Conservation (phyloP, 2,797 vertebrate species). For the Fistularia tabacaria region DNA sequence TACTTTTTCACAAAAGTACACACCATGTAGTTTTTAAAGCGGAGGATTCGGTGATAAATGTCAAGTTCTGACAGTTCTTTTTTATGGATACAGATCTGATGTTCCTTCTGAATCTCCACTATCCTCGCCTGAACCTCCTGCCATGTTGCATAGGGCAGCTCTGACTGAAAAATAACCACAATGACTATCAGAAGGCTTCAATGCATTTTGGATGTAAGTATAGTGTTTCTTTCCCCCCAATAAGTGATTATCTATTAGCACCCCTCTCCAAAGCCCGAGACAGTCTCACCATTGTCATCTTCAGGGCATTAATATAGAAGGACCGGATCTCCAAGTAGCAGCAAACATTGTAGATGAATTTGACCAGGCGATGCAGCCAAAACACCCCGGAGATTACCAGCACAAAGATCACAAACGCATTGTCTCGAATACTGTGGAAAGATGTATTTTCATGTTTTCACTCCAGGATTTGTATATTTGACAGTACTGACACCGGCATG, state of each 20-base stretch:
- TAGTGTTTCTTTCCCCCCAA: no score
- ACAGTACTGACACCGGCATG: no score
- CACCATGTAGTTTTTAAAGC: conserved; percentile 99
- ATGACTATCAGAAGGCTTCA: neutral
- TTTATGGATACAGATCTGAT: conserved; percentile 99
- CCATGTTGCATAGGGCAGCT: conserved; percentile 95
- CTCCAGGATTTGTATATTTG: conserved; percentile 11
- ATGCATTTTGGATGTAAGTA: no score
- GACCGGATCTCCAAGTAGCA: conserved; percentile 99
- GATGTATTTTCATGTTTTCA: neutral
- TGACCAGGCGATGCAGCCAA: conserved; percentile 94
- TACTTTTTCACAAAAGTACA: no score
- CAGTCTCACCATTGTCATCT: conserved; percentile 89
- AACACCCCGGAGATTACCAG: conserved; percentile 92
- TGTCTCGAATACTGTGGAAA: conserved; percentile 83
- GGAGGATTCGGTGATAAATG: conserved; percentile 96
- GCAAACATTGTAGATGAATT: conserved; percentile 97
- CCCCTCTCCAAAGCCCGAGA: no score
- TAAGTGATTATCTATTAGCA: no score
- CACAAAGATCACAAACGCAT: conserved; percentile 89
- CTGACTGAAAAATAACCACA: conserved; percentile 65
- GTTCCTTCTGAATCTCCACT: conserved; percentile 97
- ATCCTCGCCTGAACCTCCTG: conserved; percentile 97
- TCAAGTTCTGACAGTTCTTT: conserved; percentile 94
- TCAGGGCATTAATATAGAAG: conserved; percentile 92